A percentile compares a stretch with the other conserved stretches of the same genome.
phyloP scores from a whole-genome alignment of 2,113 vertebrate genomes.

The Saguinus midas region DNA sequence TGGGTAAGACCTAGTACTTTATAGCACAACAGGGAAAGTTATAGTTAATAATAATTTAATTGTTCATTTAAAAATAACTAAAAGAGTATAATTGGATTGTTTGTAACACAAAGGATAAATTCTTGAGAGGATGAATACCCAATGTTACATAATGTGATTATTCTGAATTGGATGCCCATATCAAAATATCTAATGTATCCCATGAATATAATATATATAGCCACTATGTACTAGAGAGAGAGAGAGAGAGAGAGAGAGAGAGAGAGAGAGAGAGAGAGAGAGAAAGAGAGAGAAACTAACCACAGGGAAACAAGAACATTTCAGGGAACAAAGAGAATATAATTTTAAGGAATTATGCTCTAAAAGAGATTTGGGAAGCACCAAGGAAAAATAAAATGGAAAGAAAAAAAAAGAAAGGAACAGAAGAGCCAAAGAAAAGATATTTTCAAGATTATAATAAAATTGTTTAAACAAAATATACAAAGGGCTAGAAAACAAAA shows the following conservation, averaged over 20 bases:
- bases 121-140: too few relatives aligned
- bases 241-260: too few relatives aligned
- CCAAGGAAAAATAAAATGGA: background rate
- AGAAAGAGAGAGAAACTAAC: background rate
- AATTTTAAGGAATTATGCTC: background rate
- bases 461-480: background rate
- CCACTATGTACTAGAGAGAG: background rate
- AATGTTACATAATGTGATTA: too few relatives aligned
- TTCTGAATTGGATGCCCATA: too few relatives aligned
- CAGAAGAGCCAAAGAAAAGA: background rate
- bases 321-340: background rate
- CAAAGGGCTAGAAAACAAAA: background rate
- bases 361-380: background rate
- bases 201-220: too few relatives aligned
- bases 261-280: background rate
- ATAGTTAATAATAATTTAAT: too few relatives aligned
- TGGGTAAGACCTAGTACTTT: too few relatives aligned
- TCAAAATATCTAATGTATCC: too few relatives aligned
- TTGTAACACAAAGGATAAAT: too few relatives aligned
- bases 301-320: background rate
- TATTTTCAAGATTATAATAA: background rate
- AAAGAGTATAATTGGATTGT: too few relatives aligned
- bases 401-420: background rate
- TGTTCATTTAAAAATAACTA: too few relatives aligned
- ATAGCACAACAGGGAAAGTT: too few relatives aligned